Conservation (phyloP, 2,113 vertebrate species). For the Gallinago jamesoni region DNA sequence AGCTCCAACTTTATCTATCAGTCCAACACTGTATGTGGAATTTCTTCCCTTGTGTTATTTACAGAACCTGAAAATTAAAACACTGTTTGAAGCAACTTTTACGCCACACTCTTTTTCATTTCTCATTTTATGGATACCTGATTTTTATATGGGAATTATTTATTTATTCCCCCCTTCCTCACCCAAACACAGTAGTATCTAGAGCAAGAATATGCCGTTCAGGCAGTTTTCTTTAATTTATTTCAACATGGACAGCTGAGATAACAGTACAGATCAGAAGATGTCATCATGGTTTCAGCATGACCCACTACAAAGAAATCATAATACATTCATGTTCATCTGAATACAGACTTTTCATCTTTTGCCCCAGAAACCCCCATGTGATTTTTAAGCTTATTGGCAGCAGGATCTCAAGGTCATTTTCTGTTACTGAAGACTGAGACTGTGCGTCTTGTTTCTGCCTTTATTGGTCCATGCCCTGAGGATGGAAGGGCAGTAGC, state of each 20-base stretch:
- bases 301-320: background rate
- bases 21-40: background rate
- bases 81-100: background rate
- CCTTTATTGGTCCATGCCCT: background rate
- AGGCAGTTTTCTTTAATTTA: background rate
- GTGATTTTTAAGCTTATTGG: background rate
- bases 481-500: background rate
- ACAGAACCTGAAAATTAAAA: conserved; percentile 37
- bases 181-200: background rate
- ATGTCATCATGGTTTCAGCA: background rate
- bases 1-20: conserved; percentile 28
- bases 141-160: background rate
- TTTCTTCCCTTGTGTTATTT: background rate
- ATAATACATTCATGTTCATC: background rate
- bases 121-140: conserved; percentile 6
- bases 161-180: background rate
- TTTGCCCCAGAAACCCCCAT: background rate
- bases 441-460: background rate
- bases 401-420: background rate
- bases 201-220: background rate
- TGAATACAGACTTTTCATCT: background rate
- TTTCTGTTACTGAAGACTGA: background rate
- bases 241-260: background rate
- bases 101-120: background rate
- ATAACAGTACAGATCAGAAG: background rate